phyloP scores from a whole-genome alignment of 2,113 vertebrate genomes.

The Neogobius melanostomus region DNA sequence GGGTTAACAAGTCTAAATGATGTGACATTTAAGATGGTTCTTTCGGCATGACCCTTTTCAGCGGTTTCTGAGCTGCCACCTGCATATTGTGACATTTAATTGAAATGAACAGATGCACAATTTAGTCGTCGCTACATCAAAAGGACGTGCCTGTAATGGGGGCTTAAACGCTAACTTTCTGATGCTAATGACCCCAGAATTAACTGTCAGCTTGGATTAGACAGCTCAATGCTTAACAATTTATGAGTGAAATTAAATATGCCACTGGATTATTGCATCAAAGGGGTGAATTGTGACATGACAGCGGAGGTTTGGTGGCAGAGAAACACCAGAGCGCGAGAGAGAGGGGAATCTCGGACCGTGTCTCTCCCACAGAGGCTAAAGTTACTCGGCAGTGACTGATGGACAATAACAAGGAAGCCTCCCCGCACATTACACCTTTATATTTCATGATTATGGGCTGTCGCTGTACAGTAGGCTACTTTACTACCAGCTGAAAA shows the following conservation, averaged over 20 bases:
- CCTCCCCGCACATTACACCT: neutral
- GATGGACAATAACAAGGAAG: conserved; percentile 46
- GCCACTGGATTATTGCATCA: conserved; percentile 40
- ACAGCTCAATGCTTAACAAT: conserved; percentile 38
- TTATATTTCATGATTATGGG: conserved; percentile 37
- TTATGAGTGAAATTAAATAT: conserved; percentile 43
- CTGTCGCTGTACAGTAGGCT: conserved; percentile 11
- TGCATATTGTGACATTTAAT: conserved; percentile 70
- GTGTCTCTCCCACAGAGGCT: conserved; percentile 41
- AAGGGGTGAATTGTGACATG: conserved; percentile 30
- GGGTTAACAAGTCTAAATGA: conserved; percentile 18
- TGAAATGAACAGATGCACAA: conserved; percentile 64
- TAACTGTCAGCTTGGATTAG: conserved; percentile 71
- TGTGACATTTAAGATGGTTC: conserved; percentile 20
- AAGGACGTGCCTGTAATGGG: conserved; percentile 64
- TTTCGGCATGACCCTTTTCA: conserved; percentile 29
- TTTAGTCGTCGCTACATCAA: conserved; percentile 64
- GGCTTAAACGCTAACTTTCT: conserved; percentile 63
- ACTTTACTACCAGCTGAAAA: conserved; percentile 29
- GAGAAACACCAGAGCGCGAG: conserved; percentile 41
- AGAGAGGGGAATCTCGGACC: conserved; percentile 17
- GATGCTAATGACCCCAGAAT: conserved; percentile 71
- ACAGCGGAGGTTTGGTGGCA: conserved; percentile 27
- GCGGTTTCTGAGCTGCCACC: conserved; percentile 45
- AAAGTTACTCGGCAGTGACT: conserved; percentile 50